phyloP scores from a whole-genome alignment of 2,888 invertebrate species.

The Phanerotoma sp. region DNA sequence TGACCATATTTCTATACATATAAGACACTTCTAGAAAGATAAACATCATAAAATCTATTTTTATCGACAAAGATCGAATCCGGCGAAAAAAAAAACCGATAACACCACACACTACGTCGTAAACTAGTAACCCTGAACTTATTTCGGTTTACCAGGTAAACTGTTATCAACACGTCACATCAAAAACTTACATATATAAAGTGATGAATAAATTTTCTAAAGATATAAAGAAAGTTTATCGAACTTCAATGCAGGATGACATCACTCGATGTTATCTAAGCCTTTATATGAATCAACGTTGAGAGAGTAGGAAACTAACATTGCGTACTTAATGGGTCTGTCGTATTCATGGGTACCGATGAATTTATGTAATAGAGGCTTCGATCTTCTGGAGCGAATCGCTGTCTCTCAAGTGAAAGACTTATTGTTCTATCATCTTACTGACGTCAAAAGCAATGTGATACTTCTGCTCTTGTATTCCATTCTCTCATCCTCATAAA shows the following conservation, averaged over 20 bases:
- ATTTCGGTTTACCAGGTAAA: too few relatives aligned
- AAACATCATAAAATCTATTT: too few relatives aligned
- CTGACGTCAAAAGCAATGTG: not conserved
- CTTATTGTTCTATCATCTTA: not conserved
- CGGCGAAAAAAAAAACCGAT: too few relatives aligned
- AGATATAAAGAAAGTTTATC: not conserved
- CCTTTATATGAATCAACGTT: slow-evolving; percentile 10
- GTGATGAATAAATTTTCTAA: too few relatives aligned
- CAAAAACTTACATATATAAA: too few relatives aligned
- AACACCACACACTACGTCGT: too few relatives aligned
- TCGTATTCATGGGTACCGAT: slow-evolving; percentile 15
- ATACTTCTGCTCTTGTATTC: not conserved
- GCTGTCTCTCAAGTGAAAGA: not conserved
- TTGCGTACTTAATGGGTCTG: not conserved
- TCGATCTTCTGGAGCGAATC: not conserved
- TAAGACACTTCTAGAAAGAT: too few relatives aligned
- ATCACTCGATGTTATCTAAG: slow-evolving; percentile 11
- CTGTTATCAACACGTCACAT: too few relatives aligned
- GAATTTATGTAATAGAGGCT: slow-evolving; percentile 27
- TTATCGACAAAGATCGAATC: too few relatives aligned
- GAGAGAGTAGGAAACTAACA: not conserved
- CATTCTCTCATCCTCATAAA: too few relatives aligned
- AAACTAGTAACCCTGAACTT: too few relatives aligned
- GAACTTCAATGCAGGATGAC: slow-evolving; percentile 1
- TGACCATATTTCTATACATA: too few relatives aligned